Evolutionary conservation across 1,140 invertebrate species (phyloP).

Genomic region (Ectropis grisescens): DNA sequence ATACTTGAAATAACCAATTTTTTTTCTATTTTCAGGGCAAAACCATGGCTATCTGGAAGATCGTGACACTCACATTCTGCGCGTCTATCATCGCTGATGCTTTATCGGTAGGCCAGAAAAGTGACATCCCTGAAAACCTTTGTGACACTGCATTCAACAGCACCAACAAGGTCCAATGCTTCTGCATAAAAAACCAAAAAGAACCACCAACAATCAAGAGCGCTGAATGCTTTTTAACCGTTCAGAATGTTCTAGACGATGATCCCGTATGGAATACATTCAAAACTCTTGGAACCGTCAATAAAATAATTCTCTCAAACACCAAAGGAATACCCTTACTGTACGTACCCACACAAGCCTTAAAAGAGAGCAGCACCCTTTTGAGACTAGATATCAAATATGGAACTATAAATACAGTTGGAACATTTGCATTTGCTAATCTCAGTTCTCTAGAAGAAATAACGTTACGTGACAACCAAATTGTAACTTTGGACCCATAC

Average conservation of each 20-base stretch:
- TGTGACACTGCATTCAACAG: conserved; percentile 39
- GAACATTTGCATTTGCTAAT: conserved; percentile 79
- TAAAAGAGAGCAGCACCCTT: conserved; percentile 74
- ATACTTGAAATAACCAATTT: too few relatives aligned
- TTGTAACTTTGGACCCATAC: conserved; percentile 73
- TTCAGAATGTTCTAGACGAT: conserved; percentile 65
- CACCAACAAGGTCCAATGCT: conserved; percentile 45
- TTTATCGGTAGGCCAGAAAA: conserved; percentile 28
- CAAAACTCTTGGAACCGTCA: conserved; percentile 72
- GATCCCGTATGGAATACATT: conserved; percentile 77
- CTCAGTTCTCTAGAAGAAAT: conserved; percentile 76
- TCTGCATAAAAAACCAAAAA: conserved; percentile 27
- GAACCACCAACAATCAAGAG: conserved; percentile 20
- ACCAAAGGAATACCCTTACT: conserved; percentile 72
- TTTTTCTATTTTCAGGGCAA: conserved; percentile 22
- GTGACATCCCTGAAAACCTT: conserved; percentile 25
- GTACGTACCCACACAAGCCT: conserved; percentile 77
- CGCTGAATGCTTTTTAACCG: conserved; percentile 73
- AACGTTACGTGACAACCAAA: conserved; percentile 75
- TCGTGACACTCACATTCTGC: conserved; percentile 28
- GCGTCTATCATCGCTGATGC: conserved; percentile 29
- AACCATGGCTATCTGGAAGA: conserved; percentile 37
- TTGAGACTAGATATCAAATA: conserved; percentile 77
- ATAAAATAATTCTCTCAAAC: conserved; percentile 75
- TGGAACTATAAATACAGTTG: conserved; percentile 75